These are phyloP conservation scores for Luscinia luscinia DNA, from an alignment of 2,797 vertebrate species.

Conservation along the genomic window DNA sequence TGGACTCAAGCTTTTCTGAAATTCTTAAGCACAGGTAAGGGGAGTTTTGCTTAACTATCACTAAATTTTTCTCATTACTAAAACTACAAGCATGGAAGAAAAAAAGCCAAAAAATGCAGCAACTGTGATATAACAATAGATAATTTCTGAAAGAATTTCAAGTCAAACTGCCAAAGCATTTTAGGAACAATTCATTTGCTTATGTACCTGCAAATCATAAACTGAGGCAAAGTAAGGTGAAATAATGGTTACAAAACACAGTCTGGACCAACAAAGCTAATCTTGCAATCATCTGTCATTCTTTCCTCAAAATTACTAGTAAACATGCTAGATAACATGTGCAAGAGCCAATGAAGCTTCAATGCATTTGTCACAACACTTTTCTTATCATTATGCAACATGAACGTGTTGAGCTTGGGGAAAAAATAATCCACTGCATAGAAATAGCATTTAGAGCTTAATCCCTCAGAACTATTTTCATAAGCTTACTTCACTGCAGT, in stretches of 20 bases:
- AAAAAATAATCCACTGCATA: slow-evolving; percentile 63
- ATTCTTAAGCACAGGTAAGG: background rate
- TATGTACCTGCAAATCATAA: background rate
- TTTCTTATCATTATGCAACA: slow-evolving; percentile 57
- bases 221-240: background rate
- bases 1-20: background rate
- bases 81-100: background rate
- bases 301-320: background rate
- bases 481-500: slow-evolving; percentile 37
- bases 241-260: background rate
- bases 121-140: background rate
- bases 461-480: slow-evolving; percentile 62
- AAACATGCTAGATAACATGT: background rate
- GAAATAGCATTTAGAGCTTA: slow-evolving; percentile 59
- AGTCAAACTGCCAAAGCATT: background rate
- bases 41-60: background rate
- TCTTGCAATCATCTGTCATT: background rate
- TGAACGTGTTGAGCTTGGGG: slow-evolving; percentile 14
- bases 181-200: background rate
- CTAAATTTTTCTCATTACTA: background rate
- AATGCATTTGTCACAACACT: slow-evolving; percentile 28
- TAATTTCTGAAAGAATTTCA: background rate
- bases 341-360: background rate
- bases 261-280: background rate
- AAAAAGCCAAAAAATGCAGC: background rate